Evolutionary conservation across 2,113 vertebrate species (phyloP).

Genomic region (Callospermophilus lateralis): DNA sequence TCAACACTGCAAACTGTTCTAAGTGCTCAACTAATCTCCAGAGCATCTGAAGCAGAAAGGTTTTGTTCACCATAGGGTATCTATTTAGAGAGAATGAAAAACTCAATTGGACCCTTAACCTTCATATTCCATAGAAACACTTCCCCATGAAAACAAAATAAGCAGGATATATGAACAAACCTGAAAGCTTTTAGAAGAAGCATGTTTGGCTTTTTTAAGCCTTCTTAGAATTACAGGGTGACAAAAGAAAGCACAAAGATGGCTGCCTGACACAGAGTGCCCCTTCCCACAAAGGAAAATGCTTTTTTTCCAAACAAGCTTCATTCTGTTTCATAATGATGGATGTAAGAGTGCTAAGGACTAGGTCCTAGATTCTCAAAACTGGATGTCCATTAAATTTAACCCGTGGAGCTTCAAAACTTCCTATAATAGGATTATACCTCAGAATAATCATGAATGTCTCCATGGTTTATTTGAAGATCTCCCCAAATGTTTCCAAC

Average conservation of each 20-base stretch:
- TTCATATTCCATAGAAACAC: neutral
- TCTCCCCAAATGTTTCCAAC: neutral
- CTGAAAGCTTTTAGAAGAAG: neutral
- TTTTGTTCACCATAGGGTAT: neutral
- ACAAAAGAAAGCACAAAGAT: neutral
- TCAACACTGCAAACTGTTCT: neutral
- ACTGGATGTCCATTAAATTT: neutral
- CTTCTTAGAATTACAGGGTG: neutral
- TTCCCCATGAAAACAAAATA: neutral
- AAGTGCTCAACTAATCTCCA: neutral
- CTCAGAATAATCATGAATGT: slow-evolving; percentile 14
- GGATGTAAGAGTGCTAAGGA: neutral
- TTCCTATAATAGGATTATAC: neutral
- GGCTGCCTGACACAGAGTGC: neutral
- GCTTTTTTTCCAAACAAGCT: neutral
- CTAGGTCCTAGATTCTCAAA: neutral
- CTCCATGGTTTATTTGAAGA: neutral
- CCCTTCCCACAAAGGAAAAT: neutral
- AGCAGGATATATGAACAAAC: neutral
- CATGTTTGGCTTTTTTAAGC: neutral
- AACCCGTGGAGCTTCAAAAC: neutral
- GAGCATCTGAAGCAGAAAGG: neutral
- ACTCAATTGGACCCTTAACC: neutral
- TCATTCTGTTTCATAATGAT: neutral
- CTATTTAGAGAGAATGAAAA: neutral